A percentile compares a stretch with the other conserved stretches of the same genome.
Evolutionary conservation across 2,113 vertebrate species (phyloP).

Genomic region (Meriones unguiculatus): DNA sequence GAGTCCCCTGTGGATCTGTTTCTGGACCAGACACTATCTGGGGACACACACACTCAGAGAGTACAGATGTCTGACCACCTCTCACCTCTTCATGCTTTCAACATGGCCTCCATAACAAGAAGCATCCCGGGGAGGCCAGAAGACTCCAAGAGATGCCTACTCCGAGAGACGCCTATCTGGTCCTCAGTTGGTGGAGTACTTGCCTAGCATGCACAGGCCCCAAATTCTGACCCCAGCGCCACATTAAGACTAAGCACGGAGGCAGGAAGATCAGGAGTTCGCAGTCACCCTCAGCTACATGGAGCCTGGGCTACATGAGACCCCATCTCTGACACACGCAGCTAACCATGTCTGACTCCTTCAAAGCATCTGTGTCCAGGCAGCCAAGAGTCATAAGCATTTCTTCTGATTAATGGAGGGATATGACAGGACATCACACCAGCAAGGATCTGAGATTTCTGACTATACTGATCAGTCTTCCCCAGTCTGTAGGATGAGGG

Average conservation of each 20-base stretch:
- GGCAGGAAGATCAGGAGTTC: not conserved
- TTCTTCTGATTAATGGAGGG: not conserved
- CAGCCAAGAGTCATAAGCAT: not conserved
- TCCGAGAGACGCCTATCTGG: not conserved
- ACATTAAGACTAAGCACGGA: not conserved
- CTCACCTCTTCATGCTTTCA: not conserved
- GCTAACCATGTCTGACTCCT: not conserved
- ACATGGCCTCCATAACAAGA: not conserved
- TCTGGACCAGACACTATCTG: not conserved
- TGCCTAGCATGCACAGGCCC: not conserved
- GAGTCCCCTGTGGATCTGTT: not conserved
- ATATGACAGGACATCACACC: not conserved
- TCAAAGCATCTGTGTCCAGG: not conserved
- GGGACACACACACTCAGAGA: not conserved
- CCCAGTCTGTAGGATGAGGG: not conserved
- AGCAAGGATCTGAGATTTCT: not conserved
- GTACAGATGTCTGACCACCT: not conserved
- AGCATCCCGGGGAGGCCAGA: not conserved
- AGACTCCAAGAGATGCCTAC: not conserved
- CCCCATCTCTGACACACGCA: not conserved
- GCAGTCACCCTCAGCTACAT: not conserved
- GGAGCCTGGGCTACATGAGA: not conserved
- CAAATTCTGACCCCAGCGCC: too few relatives aligned
- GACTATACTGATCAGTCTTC: not conserved
- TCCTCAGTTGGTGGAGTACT: not conserved